A percentile compares a stretch with the other conserved stretches of the same genome.
These are phyloP conservation scores for Sandelia bainsii DNA, from an alignment of 2,797 vertebrate genomes.

Conservation along the genomic window DNA sequence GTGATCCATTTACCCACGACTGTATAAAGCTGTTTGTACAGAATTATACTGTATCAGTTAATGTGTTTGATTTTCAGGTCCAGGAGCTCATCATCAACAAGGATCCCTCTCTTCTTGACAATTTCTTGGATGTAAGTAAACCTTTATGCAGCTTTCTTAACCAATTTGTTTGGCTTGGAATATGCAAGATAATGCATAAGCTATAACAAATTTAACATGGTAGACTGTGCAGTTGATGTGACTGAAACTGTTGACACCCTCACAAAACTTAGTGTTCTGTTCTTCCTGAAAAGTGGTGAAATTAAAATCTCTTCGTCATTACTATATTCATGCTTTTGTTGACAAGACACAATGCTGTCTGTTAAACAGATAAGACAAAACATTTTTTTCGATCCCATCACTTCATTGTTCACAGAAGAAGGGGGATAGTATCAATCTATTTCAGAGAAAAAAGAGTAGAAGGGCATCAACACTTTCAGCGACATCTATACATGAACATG, in stretches of 20 bases:
- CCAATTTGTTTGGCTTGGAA: not conserved
- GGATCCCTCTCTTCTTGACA: slow-evolving; percentile 93
- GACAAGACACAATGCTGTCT: too few relatives aligned
- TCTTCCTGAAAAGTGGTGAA: not conserved
- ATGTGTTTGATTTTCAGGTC: slow-evolving; percentile 78
- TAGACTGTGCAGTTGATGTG: not conserved
- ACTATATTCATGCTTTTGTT: not conserved
- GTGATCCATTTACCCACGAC: not conserved
- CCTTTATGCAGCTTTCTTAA: not conserved
- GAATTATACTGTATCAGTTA: not conserved
- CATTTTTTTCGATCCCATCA: too few relatives aligned
- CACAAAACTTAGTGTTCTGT: not conserved
- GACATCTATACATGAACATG: not conserved
- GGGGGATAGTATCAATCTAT: too few relatives aligned
- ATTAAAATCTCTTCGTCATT: not conserved
- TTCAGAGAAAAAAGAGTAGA: not conserved
- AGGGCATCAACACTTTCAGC: not conserved
- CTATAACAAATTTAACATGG: not conserved
- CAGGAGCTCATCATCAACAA: slow-evolving; percentile 97
- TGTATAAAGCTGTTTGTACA: not conserved
- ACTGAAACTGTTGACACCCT: not conserved
- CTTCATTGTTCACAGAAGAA: too few relatives aligned
- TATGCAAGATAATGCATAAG: not conserved
- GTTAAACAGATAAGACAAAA: too few relatives aligned
- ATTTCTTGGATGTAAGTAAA: slow-evolving; percentile 92